Base-by-base conservation (phyloP, 2,888 invertebrate genomes). In the Lithophane ornitopus region DNA sequence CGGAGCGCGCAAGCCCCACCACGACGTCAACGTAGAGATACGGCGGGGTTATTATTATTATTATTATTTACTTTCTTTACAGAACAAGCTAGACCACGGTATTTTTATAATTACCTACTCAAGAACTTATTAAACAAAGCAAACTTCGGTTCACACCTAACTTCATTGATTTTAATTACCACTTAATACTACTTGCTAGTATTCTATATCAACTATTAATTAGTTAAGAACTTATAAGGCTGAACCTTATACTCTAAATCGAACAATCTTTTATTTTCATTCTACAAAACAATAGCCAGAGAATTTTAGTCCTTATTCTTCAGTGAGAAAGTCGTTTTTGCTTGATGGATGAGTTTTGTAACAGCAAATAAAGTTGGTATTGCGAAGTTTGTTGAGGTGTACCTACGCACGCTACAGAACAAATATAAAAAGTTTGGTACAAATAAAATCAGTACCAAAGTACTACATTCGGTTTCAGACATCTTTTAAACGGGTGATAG, bases 191-290 rank as follows among this genome's bases (percentile, higher is more conserved):
- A 28, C 4, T 71, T 65, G 8, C 28, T 34, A 22, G 22, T n/a
- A 41, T 68, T 74, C 41, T 26, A 34, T 67, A 70, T 3, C 26
- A 81, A 81, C 68, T 68, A 68, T 61, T 78, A 81, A 81, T 81
- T 78, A 71, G 34, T 65, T 78, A 14, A 49, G 54, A 68, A 81
- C 68, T 69, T 63, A 39, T 54, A 54, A 14, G 34, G 34, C 16
- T 34, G n/a, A 22, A 63, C 56, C 49, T 73, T 65, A 77, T 46
- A 70, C 58, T 56, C 41, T 61, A 12, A 65, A 26, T 28, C 41
- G 1, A 63, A 70, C 63, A n/a, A 81, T 14, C 19, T 59, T 56
- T 11, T 46, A 16, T 12, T 61, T 69, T 9, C 26, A 39, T 4
- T n/a, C 7, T 0, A 0, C 0, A 26, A 69, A 69, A 61, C 44